These are phyloP conservation scores for Oostethus manadensis DNA, from an alignment of 2,113 vertebrate species.

Conservation along the genomic window DNA sequence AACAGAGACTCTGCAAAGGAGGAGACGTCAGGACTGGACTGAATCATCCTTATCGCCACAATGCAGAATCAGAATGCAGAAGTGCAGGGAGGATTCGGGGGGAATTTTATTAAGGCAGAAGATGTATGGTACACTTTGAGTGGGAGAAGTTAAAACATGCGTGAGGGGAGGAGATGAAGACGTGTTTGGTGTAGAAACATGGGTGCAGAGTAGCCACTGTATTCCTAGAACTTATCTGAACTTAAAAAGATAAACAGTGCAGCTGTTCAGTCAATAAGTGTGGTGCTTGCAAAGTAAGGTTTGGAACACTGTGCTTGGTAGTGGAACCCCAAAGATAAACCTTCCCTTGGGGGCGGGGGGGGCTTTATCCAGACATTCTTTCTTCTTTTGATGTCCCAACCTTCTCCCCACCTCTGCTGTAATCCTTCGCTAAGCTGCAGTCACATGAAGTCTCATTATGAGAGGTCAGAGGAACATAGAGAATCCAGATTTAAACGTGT, in stretches of 20 bases:
- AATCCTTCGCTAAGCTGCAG: slow-evolving; percentile 62
- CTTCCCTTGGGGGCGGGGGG: not conserved
- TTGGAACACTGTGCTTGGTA: too few species aligned
- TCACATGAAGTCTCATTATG: slow-evolving; percentile 61
- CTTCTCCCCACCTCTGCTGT: slow-evolving; percentile 25
- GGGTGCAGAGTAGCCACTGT: too few species aligned
- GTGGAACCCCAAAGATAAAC: not conserved
- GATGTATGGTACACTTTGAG: not conserved
- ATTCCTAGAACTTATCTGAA: too few species aligned
- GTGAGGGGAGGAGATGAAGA: not conserved
- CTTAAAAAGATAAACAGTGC: too few species aligned
- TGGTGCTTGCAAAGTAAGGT: too few species aligned
- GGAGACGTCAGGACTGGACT: slow-evolving; percentile 25
- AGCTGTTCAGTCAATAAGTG: too few species aligned
- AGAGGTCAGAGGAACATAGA: slow-evolving; percentile 24
- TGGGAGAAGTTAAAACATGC: not conserved
- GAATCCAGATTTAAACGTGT: slow-evolving; percentile 27
- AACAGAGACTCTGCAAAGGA: not conserved
- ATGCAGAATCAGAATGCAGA: slow-evolving; percentile 8
- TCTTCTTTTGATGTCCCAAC: not conserved
- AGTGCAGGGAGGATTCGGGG: not conserved
- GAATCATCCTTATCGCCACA: slow-evolving; percentile 40
- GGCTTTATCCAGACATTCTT: not conserved
- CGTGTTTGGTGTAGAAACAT: not conserved
- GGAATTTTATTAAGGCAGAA: not conserved